These are phyloP conservation scores for Bombus cullumanus DNA, from an alignment of 1,140 invertebrate genomes.

Conservation along the genomic window DNA sequence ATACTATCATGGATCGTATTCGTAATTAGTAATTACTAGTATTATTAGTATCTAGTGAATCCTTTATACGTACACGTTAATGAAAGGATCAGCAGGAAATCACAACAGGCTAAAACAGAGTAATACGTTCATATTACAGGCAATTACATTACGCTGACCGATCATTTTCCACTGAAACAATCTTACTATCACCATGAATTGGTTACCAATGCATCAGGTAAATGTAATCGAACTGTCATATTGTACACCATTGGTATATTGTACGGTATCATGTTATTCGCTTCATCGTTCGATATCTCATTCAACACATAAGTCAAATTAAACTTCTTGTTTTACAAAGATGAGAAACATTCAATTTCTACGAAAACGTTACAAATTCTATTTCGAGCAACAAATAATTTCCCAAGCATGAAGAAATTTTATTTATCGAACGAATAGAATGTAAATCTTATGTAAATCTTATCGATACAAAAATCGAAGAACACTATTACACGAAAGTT, in stretches of 20 bases:
- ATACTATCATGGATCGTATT: background rate
- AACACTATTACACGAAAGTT: background rate
- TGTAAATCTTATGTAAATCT: too few species aligned
- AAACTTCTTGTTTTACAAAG: background rate
- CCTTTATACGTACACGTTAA: background rate
- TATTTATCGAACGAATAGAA: background rate
- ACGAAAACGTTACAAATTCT: background rate
- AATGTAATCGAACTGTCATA: background rate
- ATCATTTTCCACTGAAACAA: background rate
- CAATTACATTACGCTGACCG: background rate
- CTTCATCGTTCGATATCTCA: background rate
- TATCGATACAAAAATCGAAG: background rate
- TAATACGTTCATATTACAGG: background rate
- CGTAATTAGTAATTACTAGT: background rate
- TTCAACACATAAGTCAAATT: background rate
- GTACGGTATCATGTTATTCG: background rate
- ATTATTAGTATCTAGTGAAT: background rate
- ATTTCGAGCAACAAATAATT: background rate
- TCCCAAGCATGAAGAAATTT: background rate
- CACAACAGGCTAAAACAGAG: background rate
- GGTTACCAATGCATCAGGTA: background rate
- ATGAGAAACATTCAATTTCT: background rate
- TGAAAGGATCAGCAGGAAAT: constrained; percentile 6
- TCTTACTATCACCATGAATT: background rate
- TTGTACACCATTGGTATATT: too few species aligned